Evolutionary conservation across 1,140 invertebrate species (phyloP), one percentile per base, ranked within the genome.

Genomic region (Rhizoglyphus robini): DNA sequence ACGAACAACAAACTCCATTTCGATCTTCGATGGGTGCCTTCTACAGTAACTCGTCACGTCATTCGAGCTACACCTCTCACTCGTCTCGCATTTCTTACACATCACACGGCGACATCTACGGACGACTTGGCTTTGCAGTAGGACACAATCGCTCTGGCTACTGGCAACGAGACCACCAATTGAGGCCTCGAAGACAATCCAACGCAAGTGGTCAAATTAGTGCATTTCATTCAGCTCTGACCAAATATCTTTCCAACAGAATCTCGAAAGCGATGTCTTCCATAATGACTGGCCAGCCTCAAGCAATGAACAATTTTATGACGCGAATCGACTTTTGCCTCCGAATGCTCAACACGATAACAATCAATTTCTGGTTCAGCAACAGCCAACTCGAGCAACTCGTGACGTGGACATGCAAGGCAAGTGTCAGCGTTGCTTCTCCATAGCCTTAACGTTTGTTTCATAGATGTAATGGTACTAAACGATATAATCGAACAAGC

Each of bases 401-500:
- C 86, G 87, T 47, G 84, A 90, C 68, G 87, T 95, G 34, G 90
- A 95, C 75, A 91, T 92, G 86, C 90, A 90, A 88, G 91, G 91
- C 92, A 76, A 69, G n/a, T 1, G 11, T 13, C 15, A 58, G 29
- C 30, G 29, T 27, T 8, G 5, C 20, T 20, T 20, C n/a, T n/a
- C n/a, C n/a, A n/a, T n/a, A n/a, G n/a, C n/a, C 27, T n/a, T 51
- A 11, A 20, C 13, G 15, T 25, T 27, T 11, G 11, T 4, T 58
- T 58, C 11, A 13, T 27, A 96, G 93, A 97, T 83, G 90, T 96
- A 58, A 92, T 96, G 90, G 91, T 96, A 67, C 78, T 97, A 69
- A 95, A 94, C 76, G 91, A 96, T 75, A 94, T 97, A 69, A 91
- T 96, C 69, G 92, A 96, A 76, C 90, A 96, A 80, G 92, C 90